These are phyloP conservation scores for Drosophila fuyamai DNA, from an alignment of 1,140 invertebrate species.

Conservation along the genomic window DNA sequence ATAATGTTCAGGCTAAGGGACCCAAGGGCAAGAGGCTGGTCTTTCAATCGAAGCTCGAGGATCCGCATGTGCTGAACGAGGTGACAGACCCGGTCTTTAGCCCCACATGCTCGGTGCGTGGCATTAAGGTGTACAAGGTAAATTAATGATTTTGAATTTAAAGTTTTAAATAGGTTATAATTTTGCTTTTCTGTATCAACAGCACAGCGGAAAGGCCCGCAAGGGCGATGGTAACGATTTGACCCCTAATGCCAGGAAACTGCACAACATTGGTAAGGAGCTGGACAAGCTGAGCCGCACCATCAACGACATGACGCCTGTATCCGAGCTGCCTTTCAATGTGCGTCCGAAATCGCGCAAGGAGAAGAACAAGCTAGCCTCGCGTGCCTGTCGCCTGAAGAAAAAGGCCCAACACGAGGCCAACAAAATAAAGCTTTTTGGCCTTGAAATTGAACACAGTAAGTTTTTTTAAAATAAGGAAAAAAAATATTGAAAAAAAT, in stretches of 20 bases:
- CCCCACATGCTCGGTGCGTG: conserved; percentile 93
- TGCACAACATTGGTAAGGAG: conserved; percentile 96
- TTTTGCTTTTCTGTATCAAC: background rate
- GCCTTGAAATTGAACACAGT: conserved; percentile 97
- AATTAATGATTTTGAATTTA: background rate
- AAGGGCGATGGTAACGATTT: conserved; percentile 99
- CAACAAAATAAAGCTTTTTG: conserved; percentile 97
- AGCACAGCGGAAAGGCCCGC: conserved; percentile 94
- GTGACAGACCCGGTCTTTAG: conserved; percentile 97
- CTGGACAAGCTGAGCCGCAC: conserved; percentile 95
- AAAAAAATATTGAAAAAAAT: too few species aligned
- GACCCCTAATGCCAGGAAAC: conserved; percentile 96
- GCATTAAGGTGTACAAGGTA: conserved; percentile 91
- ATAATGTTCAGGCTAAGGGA: conserved; percentile 99
- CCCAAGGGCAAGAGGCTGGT: conserved; percentile 96
- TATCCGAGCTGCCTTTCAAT: conserved; percentile 96
- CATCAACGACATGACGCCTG: conserved; percentile 98
- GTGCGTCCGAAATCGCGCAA: conserved; percentile 96
- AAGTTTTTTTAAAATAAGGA: conserved; percentile 84
- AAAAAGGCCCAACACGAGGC: conserved; percentile 98
- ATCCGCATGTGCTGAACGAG: conserved; percentile 96
- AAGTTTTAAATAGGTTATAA: background rate
- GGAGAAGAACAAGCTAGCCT: conserved; percentile 99
- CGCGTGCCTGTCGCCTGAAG: conserved; percentile 96
- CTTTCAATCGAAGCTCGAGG: conserved; percentile 92